Evolutionary conservation across 35 echinoderm and acorn worm genomes (phyloP).

Genomic region (Ophiothrix spiculata): DNA sequence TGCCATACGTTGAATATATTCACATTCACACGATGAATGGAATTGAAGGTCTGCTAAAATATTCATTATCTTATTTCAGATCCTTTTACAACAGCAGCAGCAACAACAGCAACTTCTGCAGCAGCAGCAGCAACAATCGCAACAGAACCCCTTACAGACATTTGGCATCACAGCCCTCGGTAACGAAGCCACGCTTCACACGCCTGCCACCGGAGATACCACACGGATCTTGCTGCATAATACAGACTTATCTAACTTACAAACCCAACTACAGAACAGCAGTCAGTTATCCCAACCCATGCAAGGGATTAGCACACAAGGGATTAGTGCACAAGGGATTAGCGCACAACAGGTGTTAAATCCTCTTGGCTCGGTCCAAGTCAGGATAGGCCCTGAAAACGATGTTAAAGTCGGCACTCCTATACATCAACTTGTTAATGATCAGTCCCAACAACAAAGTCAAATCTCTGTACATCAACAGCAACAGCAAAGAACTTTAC

Average conservation of each 20-base stretch:
- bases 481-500: conserved; percentile 10
- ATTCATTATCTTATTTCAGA: no score
- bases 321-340: background rate
- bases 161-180: background rate
- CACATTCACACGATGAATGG: no score
- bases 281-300: background rate
- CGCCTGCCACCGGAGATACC: background rate
- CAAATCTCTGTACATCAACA: background rate
- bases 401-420: background rate
- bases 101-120: background rate
- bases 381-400: background rate
- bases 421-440: background rate
- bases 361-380: background rate
- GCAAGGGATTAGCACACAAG: conserved; percentile 11
- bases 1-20: no score
- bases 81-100: no score
- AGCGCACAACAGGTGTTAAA: conserved; percentile 21
- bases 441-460: background rate
- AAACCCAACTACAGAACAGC: background rate
- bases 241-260: background rate
- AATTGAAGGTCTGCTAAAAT: no score
- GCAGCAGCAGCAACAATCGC: conserved; percentile 40
- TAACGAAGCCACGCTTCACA: background rate
- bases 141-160: conserved; percentile 19
- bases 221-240: background rate